A percentile compares a stretch with the other conserved stretches of the same genome.
These are phyloP conservation scores for Urocitellus parryii DNA, from an alignment of 2,113 vertebrate species.

Conservation along the genomic window DNA sequence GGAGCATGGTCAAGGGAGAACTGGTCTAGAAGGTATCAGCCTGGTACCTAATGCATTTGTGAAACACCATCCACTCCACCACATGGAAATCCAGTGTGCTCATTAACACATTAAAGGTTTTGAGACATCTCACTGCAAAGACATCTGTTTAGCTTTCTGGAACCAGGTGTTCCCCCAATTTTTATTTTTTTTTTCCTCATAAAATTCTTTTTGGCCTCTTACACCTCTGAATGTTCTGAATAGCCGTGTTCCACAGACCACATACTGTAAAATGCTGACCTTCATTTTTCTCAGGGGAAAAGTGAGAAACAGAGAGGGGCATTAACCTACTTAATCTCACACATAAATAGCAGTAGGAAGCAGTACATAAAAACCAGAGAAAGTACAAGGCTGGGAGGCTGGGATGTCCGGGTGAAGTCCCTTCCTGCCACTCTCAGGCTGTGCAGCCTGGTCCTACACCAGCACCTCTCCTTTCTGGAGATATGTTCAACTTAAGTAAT, in stretches of 20 bases:
- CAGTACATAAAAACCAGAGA: not conserved
- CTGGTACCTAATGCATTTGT: slow-evolving; percentile 21
- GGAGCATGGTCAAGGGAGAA: not conserved
- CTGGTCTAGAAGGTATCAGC: not conserved
- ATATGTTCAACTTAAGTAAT: slow-evolving; percentile 33
- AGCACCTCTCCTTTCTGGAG: not conserved
- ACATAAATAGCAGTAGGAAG: not conserved
- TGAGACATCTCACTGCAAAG: slow-evolving; percentile 40
- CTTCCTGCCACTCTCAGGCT: not conserved
- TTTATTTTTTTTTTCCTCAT: not conserved
- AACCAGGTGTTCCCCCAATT: slow-evolving; percentile 54
- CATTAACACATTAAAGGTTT: slow-evolving; percentile 41
- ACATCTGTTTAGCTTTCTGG: slow-evolving; percentile 25
- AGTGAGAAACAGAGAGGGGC: slow-evolving; percentile 5
- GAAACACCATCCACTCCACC: slow-evolving; percentile 33
- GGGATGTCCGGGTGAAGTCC: not conserved
- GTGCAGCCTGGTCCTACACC: not conserved
- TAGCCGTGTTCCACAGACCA: not conserved
- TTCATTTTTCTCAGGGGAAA: slow-evolving; percentile 39
- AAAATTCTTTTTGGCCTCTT: slow-evolving; percentile 23
- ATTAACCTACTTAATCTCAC: not conserved
- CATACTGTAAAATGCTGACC: not conserved
- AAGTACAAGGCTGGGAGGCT: not conserved
- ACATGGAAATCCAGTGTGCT: not conserved
- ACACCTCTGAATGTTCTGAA: not conserved